Evolutionary conservation across 2,113 vertebrate species (phyloP).

Genomic region (Pimephales promelas): DNA sequence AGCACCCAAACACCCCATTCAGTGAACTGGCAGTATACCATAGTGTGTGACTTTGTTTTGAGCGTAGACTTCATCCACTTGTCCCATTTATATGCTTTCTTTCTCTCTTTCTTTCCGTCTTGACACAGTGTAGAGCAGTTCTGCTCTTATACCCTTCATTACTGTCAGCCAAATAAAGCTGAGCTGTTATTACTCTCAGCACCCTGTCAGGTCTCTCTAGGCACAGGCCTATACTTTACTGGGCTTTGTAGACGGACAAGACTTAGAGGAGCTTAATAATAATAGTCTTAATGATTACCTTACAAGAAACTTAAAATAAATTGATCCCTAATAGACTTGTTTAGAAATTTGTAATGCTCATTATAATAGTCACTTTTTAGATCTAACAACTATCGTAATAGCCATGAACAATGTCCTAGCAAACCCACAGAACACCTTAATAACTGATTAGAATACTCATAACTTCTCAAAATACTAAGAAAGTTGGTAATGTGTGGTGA

Average conservation of each 20-base stretch:
- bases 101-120: slow-evolving; percentile 2
- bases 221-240: slow-evolving; percentile 41
- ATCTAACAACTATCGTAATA: not conserved
- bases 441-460: not conserved
- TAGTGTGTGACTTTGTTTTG: not conserved
- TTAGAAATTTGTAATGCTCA: not conserved
- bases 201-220: slow-evolving; percentile 49
- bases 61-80: not conserved
- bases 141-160: slow-evolving; percentile 49
- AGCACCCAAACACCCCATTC: not conserved
- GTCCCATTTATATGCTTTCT: slow-evolving; percentile 8
- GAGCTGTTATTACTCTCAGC: slow-evolving; percentile 61
- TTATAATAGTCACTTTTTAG: not conserved
- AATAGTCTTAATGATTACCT: slow-evolving; percentile 39
- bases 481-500: not conserved
- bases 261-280: slow-evolving; percentile 6
- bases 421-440: too few relatives aligned
- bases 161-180: slow-evolving; percentile 47
- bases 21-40: not conserved
- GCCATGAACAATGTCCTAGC: too few relatives aligned
- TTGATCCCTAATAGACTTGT: not conserved
- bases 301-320: slow-evolving; percentile 14
- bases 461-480: not conserved
- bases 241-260: not conserved
- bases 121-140: slow-evolving; percentile 43